Evolutionary conservation across 2,797 vertebrate species (phyloP).

Genomic region (Acipenser ruthenus): DNA sequence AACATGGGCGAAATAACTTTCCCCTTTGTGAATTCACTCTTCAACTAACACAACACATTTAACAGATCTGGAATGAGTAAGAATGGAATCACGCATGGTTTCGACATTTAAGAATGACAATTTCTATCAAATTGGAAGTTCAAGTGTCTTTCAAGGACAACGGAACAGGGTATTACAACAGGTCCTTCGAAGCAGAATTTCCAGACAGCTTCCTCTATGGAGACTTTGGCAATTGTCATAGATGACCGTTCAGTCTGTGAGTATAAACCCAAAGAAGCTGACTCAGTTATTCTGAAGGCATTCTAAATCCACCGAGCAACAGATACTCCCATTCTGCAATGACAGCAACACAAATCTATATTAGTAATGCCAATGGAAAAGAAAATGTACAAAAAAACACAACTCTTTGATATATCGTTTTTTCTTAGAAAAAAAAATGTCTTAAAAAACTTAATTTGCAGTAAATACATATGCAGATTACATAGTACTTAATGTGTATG

Average conservation of each 20-base stretch:
- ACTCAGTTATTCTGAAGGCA: conserved; percentile 86
- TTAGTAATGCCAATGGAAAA: conserved; percentile 10
- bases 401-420: not conserved
- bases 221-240: conserved; percentile 60
- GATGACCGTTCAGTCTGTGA: conserved; percentile 37
- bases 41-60: conserved; percentile 8
- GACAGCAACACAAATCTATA: too few relatives aligned
- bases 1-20: not conserved
- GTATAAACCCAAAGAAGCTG: conserved; percentile 33
- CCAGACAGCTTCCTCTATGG: conserved; percentile 51
- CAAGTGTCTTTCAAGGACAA: conserved; percentile 8
- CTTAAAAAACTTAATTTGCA: too few relatives aligned
- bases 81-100: conserved; percentile 2
- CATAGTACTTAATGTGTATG: too few relatives aligned
- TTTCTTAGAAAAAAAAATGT: not conserved
- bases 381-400: conserved; percentile 22
- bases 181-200: conserved; percentile 31
- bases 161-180: conserved; percentile 6
- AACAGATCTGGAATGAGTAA: not conserved
- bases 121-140: conserved; percentile 1
- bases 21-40: not conserved
- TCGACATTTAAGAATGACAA: conserved; percentile 1
- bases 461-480: too few relatives aligned
- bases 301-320: conserved; percentile 88
- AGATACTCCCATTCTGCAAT: conserved; percentile 80